phyloP scores from a whole-genome alignment of 53 echinoderm and acorn worm genomes.

The Stichopus horrens region DNA sequence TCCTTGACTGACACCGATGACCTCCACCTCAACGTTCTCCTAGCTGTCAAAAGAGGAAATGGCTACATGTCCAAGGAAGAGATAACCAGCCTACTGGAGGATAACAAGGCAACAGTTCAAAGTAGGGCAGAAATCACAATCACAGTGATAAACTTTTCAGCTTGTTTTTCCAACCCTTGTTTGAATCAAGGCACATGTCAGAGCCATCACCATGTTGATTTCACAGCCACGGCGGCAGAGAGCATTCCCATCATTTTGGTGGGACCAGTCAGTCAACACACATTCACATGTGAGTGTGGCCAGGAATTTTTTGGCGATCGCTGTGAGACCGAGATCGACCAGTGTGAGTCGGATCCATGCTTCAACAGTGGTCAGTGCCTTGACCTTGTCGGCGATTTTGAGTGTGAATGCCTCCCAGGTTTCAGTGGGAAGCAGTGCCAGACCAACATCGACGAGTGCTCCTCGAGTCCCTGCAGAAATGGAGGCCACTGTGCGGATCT shows the following conservation, averaged over 20 bases:
- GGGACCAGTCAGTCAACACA: conserved; percentile 57
- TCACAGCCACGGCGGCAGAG: conserved; percentile 58
- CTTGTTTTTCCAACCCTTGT: conserved; percentile 75
- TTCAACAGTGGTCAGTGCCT: conserved; percentile 74
- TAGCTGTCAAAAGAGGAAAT: conserved; percentile 70
- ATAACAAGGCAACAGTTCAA: conserved; percentile 73
- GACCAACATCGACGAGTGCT: conserved; percentile 73
- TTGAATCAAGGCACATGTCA: conserved; percentile 69
- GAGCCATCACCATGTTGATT: conserved; percentile 55
- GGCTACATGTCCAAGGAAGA: conserved; percentile 60
- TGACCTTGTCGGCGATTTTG: conserved; percentile 65
- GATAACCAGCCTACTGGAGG: conserved; percentile 57
- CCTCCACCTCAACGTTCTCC: conserved; percentile 62
- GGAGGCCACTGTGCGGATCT: conserved; percentile 68
- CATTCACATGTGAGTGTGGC: conserved; percentile 68
- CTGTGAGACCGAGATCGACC: conserved; percentile 77
- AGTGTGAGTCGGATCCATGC: conserved; percentile 76
- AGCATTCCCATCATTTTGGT: conserved; percentile 84
- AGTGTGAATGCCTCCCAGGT: conserved; percentile 72
- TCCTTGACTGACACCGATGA: conserved; percentile 61
- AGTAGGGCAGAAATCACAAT: conserved; percentile 72
- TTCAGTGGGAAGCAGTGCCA: conserved; percentile 74
- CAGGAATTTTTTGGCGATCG: conserved; percentile 69
- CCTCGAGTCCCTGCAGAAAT: conserved; percentile 68
- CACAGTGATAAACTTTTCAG: conserved; percentile 68